These are phyloP conservation scores for Genyomyrus donnyi DNA, from an alignment of 2,113 vertebrate genomes.

Conservation along the genomic window DNA sequence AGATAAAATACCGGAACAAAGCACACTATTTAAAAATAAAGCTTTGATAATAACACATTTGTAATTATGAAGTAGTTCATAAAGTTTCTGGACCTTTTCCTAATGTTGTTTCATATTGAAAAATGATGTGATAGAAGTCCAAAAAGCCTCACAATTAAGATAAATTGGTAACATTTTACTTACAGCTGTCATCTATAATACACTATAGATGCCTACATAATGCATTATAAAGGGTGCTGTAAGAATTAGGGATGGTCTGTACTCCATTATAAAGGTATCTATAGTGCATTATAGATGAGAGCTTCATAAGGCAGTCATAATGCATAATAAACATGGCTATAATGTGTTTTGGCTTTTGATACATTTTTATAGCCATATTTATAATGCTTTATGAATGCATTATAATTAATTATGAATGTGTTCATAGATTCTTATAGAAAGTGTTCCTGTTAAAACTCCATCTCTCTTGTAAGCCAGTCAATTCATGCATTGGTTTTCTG, in stretches of 20 bases:
- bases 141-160: neutral
- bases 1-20: neutral
- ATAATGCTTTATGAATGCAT: neutral
- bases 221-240: neutral
- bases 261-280: neutral
- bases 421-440: neutral
- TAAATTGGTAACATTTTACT: neutral
- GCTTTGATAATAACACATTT: neutral
- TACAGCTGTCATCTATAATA: neutral
- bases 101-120: neutral
- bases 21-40: neutral
- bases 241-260: neutral
- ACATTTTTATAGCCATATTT: neutral
- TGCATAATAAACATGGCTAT: neutral
- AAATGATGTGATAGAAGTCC: neutral
- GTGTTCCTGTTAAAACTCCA: neutral
- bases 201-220: neutral
- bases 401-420: neutral
- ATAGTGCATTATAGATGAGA: neutral
- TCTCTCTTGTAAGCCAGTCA: neutral
- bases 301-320: neutral
- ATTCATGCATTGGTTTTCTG: neutral
- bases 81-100: neutral
- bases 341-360: neutral
- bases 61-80: neutral